Evolutionary conservation across 2,888 invertebrate genomes (phyloP).

Genomic region (Odontomyia ornata): DNA sequence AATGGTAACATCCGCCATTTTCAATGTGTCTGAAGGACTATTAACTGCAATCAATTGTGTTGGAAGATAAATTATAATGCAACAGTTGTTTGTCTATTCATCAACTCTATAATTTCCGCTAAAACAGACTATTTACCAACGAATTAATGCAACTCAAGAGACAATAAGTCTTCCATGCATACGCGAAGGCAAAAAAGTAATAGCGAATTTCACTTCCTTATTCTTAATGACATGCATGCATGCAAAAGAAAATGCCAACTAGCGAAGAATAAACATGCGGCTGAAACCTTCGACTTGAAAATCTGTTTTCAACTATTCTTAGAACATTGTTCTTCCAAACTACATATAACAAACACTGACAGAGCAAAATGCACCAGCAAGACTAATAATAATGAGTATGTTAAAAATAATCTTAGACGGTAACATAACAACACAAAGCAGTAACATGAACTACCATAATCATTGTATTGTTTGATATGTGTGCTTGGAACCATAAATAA

Average conservation of each 20-base stretch:
- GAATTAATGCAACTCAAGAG: background rate
- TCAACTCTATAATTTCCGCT: no score
- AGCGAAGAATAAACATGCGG: background rate
- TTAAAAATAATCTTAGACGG: background rate
- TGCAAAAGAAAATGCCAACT: background rate
- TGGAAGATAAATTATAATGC: no score
- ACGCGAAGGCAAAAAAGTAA: no score
- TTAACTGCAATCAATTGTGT: no score
- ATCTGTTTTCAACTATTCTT: slow-evolving; percentile 7
- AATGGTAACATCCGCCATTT: no score
- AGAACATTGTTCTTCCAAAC: background rate
- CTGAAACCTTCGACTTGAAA: slow-evolving; percentile 30
- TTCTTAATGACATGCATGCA: slow-evolving; percentile 17
- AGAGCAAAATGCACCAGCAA: background rate
- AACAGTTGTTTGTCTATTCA: no score
- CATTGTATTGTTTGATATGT: slow-evolving; percentile 27
- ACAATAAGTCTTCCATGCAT: no score
- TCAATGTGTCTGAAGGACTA: no score
- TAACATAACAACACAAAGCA: slow-evolving; percentile 7
- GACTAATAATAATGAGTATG: background rate
- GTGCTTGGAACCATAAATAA: slow-evolving; percentile 19
- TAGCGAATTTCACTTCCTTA: slow-evolving; percentile 26
- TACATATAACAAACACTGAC: background rate
- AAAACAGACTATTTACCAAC: no score
- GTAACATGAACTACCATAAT: slow-evolving; percentile 28